Conservation (phyloP, 2,113 vertebrate species). For the Hystrix cristata region DNA sequence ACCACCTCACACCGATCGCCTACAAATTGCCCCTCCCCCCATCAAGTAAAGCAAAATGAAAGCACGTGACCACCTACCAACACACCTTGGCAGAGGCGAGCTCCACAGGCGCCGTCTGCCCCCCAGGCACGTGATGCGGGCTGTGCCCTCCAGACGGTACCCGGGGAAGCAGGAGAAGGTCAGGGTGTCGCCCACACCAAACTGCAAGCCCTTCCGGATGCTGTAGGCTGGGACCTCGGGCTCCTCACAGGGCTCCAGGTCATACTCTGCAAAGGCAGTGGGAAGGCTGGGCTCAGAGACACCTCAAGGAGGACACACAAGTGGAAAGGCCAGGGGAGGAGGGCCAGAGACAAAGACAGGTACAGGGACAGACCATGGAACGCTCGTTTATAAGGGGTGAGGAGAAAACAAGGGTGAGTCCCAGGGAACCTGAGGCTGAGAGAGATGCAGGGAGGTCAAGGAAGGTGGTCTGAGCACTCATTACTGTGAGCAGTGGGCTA, state of each 20-base stretch:
- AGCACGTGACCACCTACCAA: constrained; percentile 99
- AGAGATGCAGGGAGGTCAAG: background rate
- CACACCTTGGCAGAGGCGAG: constrained; percentile 99
- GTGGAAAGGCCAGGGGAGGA: background rate
- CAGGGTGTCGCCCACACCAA: constrained; percentile 95
- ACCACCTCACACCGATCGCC: background rate
- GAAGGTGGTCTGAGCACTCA: rapidly evolving
- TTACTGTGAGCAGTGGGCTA: rapidly evolving
- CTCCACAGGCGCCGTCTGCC: constrained; percentile 99
- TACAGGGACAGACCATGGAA: background rate
- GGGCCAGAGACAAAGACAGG: background rate
- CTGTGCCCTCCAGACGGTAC: constrained; percentile 96
- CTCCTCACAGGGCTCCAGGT: constrained; percentile 98
- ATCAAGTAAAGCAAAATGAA: constrained; percentile 93
- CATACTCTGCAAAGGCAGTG: constrained; percentile 91
- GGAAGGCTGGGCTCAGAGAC: background rate
- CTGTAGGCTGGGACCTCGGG: constrained; percentile 96
- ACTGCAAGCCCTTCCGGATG: constrained; percentile 96
- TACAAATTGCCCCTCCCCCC: constrained; percentile 66
- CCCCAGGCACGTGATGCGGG: constrained; percentile 97
- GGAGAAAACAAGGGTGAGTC: background rate
- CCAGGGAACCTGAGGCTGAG: background rate
- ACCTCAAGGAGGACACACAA: too few relatives aligned
- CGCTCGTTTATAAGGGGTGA: background rate
- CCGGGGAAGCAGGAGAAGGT: constrained; percentile 98